A percentile compares a stretch with the other conserved stretches of the same genome.
Conservation (phyloP, 1,140 invertebrate genomes). For the Muscidifurax raptorellus region DNA sequence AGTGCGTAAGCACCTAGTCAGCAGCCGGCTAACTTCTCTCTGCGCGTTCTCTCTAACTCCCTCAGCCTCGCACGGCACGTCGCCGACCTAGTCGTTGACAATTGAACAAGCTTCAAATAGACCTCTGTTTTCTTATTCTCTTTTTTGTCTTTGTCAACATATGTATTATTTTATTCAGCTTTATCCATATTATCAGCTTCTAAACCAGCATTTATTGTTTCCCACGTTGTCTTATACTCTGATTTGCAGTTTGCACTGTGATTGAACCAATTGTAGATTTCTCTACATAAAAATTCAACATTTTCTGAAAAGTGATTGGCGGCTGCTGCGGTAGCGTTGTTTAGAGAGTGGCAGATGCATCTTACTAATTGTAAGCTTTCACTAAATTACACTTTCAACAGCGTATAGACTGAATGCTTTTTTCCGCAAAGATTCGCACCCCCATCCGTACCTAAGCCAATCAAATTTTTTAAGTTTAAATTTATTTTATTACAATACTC, state of each 20-base stretch:
- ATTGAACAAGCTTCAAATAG: neutral
- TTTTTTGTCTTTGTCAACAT: neutral
- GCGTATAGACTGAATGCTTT: conserved; percentile 52
- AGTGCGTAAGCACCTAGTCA: no score
- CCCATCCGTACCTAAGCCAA: conserved; percentile 48
- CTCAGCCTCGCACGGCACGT: no score
- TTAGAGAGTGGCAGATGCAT: conserved; percentile 55
- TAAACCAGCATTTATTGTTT: no score
- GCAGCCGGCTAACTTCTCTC: no score
- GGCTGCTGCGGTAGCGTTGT: conserved; percentile 55
- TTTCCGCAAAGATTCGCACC: conserved; percentile 51
- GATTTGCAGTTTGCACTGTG: conserved; percentile 51
- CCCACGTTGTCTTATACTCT: conserved; percentile 42
- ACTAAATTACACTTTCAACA: conserved; percentile 50
- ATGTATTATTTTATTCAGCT: neutral
- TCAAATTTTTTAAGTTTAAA: conserved; percentile 42
- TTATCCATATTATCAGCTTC: no score
- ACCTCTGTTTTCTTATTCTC: neutral
- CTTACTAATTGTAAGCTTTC: conserved; percentile 50
- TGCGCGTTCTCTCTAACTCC: no score
- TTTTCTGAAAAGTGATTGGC: conserved; percentile 52
- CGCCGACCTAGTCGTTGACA: neutral
- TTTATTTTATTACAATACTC: conserved; percentile 37
- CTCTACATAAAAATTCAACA: conserved; percentile 55
- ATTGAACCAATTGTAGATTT: conserved; percentile 58